phyloP scores from a whole-genome alignment of 2,888 invertebrate genomes.

The Polietes domitor region DNA sequence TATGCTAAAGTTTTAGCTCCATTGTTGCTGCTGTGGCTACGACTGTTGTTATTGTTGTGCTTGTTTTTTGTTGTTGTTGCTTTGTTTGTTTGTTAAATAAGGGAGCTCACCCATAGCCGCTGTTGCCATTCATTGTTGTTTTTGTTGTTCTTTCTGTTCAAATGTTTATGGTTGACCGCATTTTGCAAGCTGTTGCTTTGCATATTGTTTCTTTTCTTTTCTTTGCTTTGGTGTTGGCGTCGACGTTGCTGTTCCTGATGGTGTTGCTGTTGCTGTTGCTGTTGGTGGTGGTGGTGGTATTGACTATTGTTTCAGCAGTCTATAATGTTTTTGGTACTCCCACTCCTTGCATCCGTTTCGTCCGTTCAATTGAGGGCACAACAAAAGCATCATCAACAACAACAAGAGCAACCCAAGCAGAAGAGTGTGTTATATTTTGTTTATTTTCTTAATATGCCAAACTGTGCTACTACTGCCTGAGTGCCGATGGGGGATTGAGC shows the following conservation, averaged over 20 bases:
- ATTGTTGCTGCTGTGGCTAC: neutral
- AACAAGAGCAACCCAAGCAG: neutral
- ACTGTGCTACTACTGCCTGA: neutral
- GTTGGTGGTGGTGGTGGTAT: neutral
- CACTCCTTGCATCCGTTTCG: neutral
- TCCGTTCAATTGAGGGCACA: slow-evolving; percentile 11
- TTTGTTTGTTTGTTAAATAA: slow-evolving; percentile 25
- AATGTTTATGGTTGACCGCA: slow-evolving; percentile 54
- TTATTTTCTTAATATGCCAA: slow-evolving; percentile 32
- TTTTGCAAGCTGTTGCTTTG: slow-evolving; percentile 60
- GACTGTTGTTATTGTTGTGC: neutral
- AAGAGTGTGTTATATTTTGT: slow-evolving; percentile 27
- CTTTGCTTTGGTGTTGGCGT: neutral
- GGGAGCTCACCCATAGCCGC: slow-evolving; percentile 26
- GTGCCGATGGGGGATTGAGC: no score
- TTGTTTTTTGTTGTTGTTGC: neutral
- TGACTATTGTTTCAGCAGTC: slow-evolving; percentile 38
- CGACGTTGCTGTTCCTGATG: slow-evolving; percentile 3
- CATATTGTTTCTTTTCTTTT: slow-evolving; percentile 36
- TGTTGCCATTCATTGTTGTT: slow-evolving; percentile 13
- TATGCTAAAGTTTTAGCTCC: slow-evolving; percentile 41
- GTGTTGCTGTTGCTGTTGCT: neutral
- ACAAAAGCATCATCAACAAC: neutral
- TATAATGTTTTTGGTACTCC: slow-evolving; percentile 14
- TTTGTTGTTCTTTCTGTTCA: slow-evolving; percentile 12